A percentile compares a stretch with the other conserved stretches of the same genome.
Evolutionary conservation across 64 coral and sea anemone species (phyloP).

Genomic region (Acropora tenuis): DNA sequence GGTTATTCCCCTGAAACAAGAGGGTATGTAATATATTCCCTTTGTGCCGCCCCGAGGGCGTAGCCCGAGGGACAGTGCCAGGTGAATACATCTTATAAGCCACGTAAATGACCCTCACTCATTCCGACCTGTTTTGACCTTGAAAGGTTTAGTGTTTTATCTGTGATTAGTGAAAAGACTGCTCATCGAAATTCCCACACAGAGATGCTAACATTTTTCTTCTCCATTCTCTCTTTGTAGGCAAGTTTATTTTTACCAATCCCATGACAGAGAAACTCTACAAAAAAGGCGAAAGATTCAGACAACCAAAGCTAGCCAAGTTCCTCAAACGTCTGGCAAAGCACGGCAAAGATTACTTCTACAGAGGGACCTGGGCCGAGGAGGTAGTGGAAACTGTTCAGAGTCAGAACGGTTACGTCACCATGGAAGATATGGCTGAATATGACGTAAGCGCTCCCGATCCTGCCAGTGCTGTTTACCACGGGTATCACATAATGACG

Average conservation of each 20-base stretch:
- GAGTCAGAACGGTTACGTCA: constrained; percentile 62
- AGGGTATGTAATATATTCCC: no score
- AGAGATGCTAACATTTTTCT: no score
- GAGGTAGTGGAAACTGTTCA: constrained; percentile 59
- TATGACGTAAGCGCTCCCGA: constrained; percentile 70
- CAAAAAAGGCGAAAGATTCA: constrained; percentile 68
- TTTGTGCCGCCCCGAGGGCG: no score
- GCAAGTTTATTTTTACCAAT: constrained; percentile 82
- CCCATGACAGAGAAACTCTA: constrained; percentile 71
- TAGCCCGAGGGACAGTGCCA: no score
- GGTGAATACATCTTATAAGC: no score
- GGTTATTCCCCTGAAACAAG: no score
- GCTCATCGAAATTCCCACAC: no score
- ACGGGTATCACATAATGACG: constrained; percentile 63
- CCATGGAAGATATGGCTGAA: constrained; percentile 64
- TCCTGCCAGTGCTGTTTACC: constrained; percentile 69
- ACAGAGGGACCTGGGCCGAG: constrained; percentile 80
- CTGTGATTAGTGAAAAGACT: no score
- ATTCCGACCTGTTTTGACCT: no score
- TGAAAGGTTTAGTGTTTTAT: no score
- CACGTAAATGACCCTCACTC: no score
- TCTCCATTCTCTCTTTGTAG: constrained; percentile 28
- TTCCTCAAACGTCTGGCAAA: constrained; percentile 73
- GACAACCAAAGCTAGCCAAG: constrained; percentile 82
- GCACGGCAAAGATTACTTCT: constrained; percentile 80